Base-by-base conservation (phyloP, 2,797 vertebrate genomes). In the Danio albolineatus region DNA sequence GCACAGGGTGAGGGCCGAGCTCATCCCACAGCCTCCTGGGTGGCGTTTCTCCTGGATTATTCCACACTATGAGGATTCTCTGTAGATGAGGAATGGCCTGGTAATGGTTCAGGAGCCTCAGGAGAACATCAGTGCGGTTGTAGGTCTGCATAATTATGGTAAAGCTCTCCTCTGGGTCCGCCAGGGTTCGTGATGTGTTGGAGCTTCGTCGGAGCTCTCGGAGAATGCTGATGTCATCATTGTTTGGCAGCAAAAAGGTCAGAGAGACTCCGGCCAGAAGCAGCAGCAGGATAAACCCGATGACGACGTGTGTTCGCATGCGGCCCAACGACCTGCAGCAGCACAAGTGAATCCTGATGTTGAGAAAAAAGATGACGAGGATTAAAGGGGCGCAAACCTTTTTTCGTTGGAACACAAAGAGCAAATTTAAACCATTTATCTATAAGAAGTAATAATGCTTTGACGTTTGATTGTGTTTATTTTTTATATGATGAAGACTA, bases 101-200 rank as follows among this genome's bases (percentile, higher is more conserved):
- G 83, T 97, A 99, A 83, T 98, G 97, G 86, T 99, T 99, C 49
- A 99, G 90, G 73, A 99, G 94, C 88, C 94, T 96, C 38, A 99
- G 86, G 65, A 99, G 90, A 71, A 99, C 79, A 83, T 99, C 96
- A 0, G 96, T 98, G 85, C 97, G 95, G n/a, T 99, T 98, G 73
- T 95, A 97, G 0, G 96, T 97, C 82, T 99, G 97, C 89, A 99
- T 98, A 85, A 99, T 87, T 65, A 98, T 92, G 44, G 96, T 98
- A 62, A 98, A 99, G 14, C 91, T 93, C 80, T 93, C 89, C 38
- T 86, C 38, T 0, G 66, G 60, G 8, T 48, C 13, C 5, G 17
- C 67, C 8, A n/a, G 21, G 41, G 43, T 0, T 8, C 41, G 19
- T 38, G 81, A 73, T 4, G 69, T 8, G 0, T 86, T 51, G 1